Evolutionary conservation across 1,140 invertebrate species (phyloP).

Genomic region (Protaetia brevitarsis): DNA sequence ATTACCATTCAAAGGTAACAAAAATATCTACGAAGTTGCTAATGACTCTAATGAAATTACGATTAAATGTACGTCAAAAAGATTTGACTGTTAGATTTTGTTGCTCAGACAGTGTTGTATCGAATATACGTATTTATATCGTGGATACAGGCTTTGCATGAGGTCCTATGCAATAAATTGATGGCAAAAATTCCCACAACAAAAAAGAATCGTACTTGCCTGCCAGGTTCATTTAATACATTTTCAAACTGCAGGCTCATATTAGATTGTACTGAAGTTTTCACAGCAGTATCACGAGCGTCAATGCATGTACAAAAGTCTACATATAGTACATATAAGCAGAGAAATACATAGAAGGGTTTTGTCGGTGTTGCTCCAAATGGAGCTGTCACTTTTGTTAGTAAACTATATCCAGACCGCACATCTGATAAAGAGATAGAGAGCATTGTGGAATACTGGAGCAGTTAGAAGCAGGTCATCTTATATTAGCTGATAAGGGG

Average conservation of each 20-base stretch:
- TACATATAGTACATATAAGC: slow-evolving; percentile 27
- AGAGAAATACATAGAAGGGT: slow-evolving; percentile 20
- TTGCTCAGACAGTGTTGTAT: slow-evolving; percentile 25
- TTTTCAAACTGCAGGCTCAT: slow-evolving; percentile 23
- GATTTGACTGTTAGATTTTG: slow-evolving; percentile 32
- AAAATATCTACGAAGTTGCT: slow-evolving; percentile 23
- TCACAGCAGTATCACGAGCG: slow-evolving; percentile 8
- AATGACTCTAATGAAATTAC: slow-evolving; percentile 36
- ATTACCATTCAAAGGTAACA: slow-evolving; percentile 27
- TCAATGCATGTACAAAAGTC: slow-evolving; percentile 8
- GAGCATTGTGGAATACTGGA: neutral
- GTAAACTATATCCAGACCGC: neutral
- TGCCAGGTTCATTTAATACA: slow-evolving; percentile 1
- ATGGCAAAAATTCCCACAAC: slow-evolving; percentile 30
- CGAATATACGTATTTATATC: slow-evolving; percentile 35
- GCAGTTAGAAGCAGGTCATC: neutral
- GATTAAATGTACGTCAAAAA: slow-evolving; percentile 30
- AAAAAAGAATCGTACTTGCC: slow-evolving; percentile 30
- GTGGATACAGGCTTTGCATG: slow-evolving; percentile 35
- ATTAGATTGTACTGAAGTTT: slow-evolving; percentile 23
- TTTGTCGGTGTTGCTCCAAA: slow-evolving; percentile 9
- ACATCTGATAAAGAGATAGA: slow-evolving; percentile 13
- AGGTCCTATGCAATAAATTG: slow-evolving; percentile 31
- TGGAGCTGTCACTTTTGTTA: slow-evolving; percentile 7
- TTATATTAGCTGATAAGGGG: neutral